Evolutionary conservation across 1,140 invertebrate genomes (phyloP).

Genomic region (Archivesica marissinica): DNA sequence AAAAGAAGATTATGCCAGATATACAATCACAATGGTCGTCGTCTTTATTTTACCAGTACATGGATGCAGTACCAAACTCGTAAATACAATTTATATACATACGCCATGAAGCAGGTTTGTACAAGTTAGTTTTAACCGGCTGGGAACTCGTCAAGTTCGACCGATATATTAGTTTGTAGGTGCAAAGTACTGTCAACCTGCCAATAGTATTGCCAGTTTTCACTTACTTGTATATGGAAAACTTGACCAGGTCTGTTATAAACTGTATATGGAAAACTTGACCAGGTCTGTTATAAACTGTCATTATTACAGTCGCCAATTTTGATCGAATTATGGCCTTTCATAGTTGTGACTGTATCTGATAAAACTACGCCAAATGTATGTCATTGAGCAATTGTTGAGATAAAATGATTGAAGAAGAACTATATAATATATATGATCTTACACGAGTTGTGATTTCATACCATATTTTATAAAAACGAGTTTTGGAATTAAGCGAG

Average conservation of each 20-base stretch:
- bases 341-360: no score
- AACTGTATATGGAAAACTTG: background rate
- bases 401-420: no score
- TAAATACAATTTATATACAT: no score
- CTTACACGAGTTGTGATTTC: no score
- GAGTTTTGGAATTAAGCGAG: no score
- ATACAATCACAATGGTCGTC: background rate
- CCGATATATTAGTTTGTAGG: background rate
- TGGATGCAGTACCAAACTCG: no score
- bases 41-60: background rate
- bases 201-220: constrained; percentile 3
- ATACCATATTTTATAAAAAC: no score
- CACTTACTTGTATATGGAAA: background rate
- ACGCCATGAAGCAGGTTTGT: background rate
- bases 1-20: background rate
- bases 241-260: constrained; percentile 3
- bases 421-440: no score
- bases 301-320: no score
- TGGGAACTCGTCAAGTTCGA: background rate
- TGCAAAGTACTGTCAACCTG: constrained; percentile 9
- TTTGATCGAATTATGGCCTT: no score
- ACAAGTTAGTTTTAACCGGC: background rate
- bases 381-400: no score
- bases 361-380: no score
- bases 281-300: background rate